Evolutionary conservation across 2,888 invertebrate genomes (phyloP), one percentile per base, ranked within the genome.

Genomic region (Hirtodrosophila histrioides): DNA sequence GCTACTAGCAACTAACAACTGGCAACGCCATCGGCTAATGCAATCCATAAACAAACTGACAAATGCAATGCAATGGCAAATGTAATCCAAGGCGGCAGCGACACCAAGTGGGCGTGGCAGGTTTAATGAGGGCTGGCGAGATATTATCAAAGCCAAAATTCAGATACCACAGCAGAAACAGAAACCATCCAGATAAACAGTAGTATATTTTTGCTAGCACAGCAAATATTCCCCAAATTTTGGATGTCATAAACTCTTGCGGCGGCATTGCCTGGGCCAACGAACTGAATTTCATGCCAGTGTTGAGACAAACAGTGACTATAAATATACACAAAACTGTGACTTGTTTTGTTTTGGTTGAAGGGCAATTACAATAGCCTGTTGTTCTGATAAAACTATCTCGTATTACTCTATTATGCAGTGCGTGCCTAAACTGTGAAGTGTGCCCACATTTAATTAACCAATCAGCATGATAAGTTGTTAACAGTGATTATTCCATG

Each of bases 1-100:
- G 45, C 45, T 9, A 45, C 29, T 44, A 3, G 11, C 45, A 12
- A 46, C 41, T 5, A 5, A 3, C 35, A 8, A 31, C 29, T 43
- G 41, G 50, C 23, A 35, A 37, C 55, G 39, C 11, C 33, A 17
- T 33, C 46, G 46, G 61, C 79, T 74, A 74, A 67, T 74, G 76
- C 65, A 56, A 54, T 29, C 60, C 74, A 76, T 82, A 81, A 77
- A 81, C 74, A 69, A 68, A 64, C 69, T 67, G 65, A 57, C 82
- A 85, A 85, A 67, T 67, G 74, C 74, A 83, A 53, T 53, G 62
- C 17, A 17, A 17, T 17, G 71, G 51, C 57, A 31, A 57, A 39
- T 35, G 50, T 9, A 41, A 46, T 56, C 31, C 41, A 23, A 35
- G 51, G 40, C 43, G 33, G 17, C 35, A 11, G 27, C 33, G 39